Conservation (phyloP, 2,113 vertebrate genomes). For the Suricata suricatta region DNA sequence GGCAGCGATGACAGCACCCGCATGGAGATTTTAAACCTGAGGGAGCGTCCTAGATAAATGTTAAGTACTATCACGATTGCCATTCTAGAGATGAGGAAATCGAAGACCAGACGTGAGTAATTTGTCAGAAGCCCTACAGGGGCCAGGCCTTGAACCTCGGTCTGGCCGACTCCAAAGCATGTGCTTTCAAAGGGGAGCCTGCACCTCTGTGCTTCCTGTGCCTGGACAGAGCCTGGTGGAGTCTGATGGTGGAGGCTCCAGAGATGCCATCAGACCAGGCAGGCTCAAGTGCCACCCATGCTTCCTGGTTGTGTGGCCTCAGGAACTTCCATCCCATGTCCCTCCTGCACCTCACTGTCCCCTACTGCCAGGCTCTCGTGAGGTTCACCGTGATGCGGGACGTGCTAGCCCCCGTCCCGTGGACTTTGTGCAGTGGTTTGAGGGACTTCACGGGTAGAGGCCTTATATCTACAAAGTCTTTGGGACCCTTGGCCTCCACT, state of each 20-base stretch:
- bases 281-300: not conserved
- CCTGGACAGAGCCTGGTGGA: not conserved
- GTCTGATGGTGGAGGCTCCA: not conserved
- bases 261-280: rapidly evolving
- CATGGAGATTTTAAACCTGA: not conserved
- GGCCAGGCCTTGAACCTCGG: not conserved
- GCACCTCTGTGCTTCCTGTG: rapidly evolving
- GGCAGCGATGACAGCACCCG: rapidly evolving
- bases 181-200: not conserved
- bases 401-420: rapidly evolving
- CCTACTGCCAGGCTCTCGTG: not conserved
- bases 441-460: not conserved
- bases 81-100: not conserved
- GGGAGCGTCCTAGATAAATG: not conserved
- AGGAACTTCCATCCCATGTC: not conserved
- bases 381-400: not conserved
- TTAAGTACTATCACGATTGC: not conserved
- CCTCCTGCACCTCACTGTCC: not conserved
- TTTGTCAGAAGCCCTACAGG: not conserved
- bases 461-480: not conserved
- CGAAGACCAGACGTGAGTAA: not conserved
- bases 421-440: not conserved
- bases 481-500: not conserved
- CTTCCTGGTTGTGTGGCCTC: not conserved
- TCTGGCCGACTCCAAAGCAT: not conserved